Evolutionary conservation across 23 tunicate genomes (phyloP).

Genomic region (Halocynthia roretzi): DNA sequence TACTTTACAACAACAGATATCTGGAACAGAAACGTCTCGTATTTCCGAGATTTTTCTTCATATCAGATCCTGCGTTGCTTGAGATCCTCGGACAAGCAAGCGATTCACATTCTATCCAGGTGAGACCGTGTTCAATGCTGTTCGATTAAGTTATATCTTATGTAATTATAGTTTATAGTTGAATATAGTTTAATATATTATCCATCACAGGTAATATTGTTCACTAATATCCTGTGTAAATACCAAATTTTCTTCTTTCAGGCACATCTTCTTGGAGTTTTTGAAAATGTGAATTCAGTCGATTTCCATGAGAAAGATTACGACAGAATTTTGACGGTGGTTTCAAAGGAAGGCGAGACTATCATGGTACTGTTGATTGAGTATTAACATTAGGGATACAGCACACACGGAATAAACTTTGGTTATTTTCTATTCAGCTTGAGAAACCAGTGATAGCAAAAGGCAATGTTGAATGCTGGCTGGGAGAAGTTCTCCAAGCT

Average conservation of each 20-base stretch:
- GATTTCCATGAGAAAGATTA: slow-evolving; percentile 97
- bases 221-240: no score
- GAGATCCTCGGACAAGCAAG: slow-evolving; percentile 98
- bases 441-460: slow-evolving; percentile 90
- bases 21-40: slow-evolving; percentile 91
- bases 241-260: slow-evolving; percentile 7
- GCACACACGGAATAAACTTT: not conserved
- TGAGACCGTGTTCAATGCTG: not conserved
- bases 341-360: slow-evolving; percentile 94
- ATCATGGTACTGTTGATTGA: slow-evolving; percentile 41
- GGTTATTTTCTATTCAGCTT: slow-evolving; percentile 23
- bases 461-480: slow-evolving; percentile 95
- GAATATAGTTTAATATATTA: not conserved
- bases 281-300: slow-evolving; percentile 86
- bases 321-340: slow-evolving; percentile 78
- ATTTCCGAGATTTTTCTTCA: slow-evolving; percentile 98
- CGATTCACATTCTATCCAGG: slow-evolving; percentile 96
- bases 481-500: slow-evolving; percentile 72
- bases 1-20: slow-evolving; percentile 30
- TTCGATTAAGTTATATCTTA: not conserved
- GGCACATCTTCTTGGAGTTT: slow-evolving; percentile 94
- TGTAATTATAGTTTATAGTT: not conserved
- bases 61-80: slow-evolving; percentile 96
- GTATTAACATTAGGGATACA: not conserved
- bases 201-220: no score